Evolutionary conservation across 1,140 invertebrate species (phyloP).

Genomic region (Leptopilina boulardi): DNA sequence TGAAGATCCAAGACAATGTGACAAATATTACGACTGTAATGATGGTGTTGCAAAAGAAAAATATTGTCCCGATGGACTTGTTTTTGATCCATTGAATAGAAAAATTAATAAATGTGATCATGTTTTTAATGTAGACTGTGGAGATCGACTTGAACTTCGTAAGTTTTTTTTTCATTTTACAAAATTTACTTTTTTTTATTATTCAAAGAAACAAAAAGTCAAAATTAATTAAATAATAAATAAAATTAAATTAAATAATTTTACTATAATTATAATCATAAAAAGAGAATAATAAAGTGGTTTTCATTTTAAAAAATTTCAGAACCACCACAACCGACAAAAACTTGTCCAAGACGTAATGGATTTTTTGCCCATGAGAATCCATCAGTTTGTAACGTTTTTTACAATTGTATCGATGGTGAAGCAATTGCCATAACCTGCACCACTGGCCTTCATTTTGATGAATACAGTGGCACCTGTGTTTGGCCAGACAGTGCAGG

Average conservation of each 20-base stretch:
- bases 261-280: not conserved
- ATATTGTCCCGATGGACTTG: conserved; percentile 89
- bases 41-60: conserved; percentile 85
- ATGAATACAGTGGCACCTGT: conserved; percentile 90
- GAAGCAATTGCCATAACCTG: conserved; percentile 87
- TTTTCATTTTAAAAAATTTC: conserved; percentile 55
- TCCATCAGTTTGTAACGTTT: conserved; percentile 86
- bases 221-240: too few species aligned
- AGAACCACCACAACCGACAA: conserved; percentile 86
- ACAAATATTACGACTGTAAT: conserved; percentile 89
- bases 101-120: conserved; percentile 94
- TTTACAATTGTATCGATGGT: conserved; percentile 93
- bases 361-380: conserved; percentile 94
- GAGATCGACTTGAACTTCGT: conserved; percentile 90
- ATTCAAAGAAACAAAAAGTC: too few species aligned
- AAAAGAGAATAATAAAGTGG: not conserved
- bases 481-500: conserved; percentile 91
- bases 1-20: conserved; percentile 87
- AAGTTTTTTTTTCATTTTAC: conserved; percentile 71
- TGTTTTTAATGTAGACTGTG: conserved; percentile 92
- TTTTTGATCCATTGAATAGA: conserved; percentile 88
- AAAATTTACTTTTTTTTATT: too few species aligned
- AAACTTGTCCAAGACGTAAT: conserved; percentile 87
- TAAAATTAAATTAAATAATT: not conserved
- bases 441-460: conserved; percentile 90